Evolutionary conservation across 2,888 invertebrate species (phyloP), one percentile per base, ranked within the genome.

Genomic region (Macrostomum cliftonense): DNA sequence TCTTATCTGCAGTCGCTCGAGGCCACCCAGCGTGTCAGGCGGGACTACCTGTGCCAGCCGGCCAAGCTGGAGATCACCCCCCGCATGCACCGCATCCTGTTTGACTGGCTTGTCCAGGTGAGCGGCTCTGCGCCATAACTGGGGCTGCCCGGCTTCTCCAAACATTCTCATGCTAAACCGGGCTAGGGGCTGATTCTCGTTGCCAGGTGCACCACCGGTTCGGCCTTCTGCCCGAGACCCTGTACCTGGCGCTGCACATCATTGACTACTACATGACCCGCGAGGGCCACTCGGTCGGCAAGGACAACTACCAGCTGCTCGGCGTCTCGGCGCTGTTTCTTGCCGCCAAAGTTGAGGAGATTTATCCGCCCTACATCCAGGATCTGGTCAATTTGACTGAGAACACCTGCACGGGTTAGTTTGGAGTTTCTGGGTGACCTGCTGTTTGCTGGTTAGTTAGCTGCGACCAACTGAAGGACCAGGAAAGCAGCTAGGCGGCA

Each of bases 291-390:
- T 21, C 16, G 11, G 13, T 48, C n/a, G 49, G 13, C 17, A 48
- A 49, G 17, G 49, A 21, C 17, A 13, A 79, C 57, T 74, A 91
- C 51, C 91, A 93, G 65, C 73, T 91, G 54, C 82, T 89, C 12
- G 91, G 89, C 2, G 80, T 85, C 1, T 79, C 87, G 0, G 81
- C 87, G 0, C 78, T 93, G 76, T 80, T 86, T 60, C 78, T 91
- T 47, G 89, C 93, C 0, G 78, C 82, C 62, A 95, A 95, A 69
- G 91, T 86, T 62, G 93, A 95, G 71, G 95, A 95, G 73, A 81
- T 88, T 61, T 86, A 81, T 61, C 77, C 82, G 1, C 88, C 91
- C 0, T 82, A 83, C 42, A 76, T 88, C 19, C 74, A 72, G 7
- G 93, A 95, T 71, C 89, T 89, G 28, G 28, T 28, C 9, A 28